These are phyloP conservation scores for Drosophila mercatorum DNA, from an alignment of 2,888 invertebrate genomes.

Conservation along the genomic window DNA sequence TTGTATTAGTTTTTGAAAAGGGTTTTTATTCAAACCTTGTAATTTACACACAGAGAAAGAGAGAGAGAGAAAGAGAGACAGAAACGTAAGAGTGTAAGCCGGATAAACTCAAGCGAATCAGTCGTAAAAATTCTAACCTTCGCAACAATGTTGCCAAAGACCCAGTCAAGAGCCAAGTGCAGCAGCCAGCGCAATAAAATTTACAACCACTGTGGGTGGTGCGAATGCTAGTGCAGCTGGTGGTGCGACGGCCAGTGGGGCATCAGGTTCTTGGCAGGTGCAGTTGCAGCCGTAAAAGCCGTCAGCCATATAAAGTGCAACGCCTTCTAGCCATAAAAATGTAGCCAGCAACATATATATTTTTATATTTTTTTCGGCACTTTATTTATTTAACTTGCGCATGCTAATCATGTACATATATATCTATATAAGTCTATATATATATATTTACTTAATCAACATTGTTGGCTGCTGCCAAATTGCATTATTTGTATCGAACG, in stretches of 20 bases:
- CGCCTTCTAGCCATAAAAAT: slow-evolving; percentile 54
- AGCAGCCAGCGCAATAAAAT: slow-evolving; percentile 46
- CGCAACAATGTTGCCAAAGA: slow-evolving; percentile 54
- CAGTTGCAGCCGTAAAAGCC: slow-evolving; percentile 54
- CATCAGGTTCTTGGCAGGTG: slow-evolving; percentile 13
- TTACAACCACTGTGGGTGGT: slow-evolving; percentile 44
- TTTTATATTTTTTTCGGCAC: slow-evolving; percentile 12
- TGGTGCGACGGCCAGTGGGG: slow-evolving; percentile 9
- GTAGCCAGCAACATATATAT: slow-evolving; percentile 33
- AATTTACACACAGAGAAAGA: slow-evolving; percentile 15
- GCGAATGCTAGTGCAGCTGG: background rate
- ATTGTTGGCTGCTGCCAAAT: slow-evolving; percentile 58
- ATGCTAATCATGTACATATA: slow-evolving; percentile 25
- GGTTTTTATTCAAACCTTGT: slow-evolving; percentile 34
- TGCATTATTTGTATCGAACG: slow-evolving; percentile 70
- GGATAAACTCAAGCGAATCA: slow-evolving; percentile 29
- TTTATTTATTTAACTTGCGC: slow-evolving; percentile 63
- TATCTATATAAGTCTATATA: background rate
- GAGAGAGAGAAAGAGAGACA: background rate
- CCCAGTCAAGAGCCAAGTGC: slow-evolving; percentile 15
- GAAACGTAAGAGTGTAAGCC: slow-evolving; percentile 14
- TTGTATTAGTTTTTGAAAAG: slow-evolving; percentile 49
- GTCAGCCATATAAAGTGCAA: slow-evolving; percentile 57
- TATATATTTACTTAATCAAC: slow-evolving; percentile 50
- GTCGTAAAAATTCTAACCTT: slow-evolving; percentile 51